Evolutionary conservation across 2,797 vertebrate species (phyloP).

Genomic region (Chelmon rostratus): DNA sequence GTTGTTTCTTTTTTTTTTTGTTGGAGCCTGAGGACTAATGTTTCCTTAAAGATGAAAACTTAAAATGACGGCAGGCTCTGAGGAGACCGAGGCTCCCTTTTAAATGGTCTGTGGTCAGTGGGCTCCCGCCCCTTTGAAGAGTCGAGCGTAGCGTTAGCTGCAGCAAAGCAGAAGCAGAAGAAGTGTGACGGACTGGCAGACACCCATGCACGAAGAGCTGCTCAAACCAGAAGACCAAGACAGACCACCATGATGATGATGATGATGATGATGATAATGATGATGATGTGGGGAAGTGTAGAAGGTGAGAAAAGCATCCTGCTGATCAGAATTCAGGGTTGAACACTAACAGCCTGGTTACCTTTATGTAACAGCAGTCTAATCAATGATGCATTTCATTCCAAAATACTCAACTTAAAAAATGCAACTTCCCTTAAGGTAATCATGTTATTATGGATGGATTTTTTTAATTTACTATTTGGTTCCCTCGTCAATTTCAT

Average conservation of each 20-base stretch:
- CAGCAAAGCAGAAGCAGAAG: conserved; percentile 32
- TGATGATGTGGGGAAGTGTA: conserved; percentile 49
- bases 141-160: conserved; percentile 5
- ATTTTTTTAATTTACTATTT: no score
- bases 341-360: background rate
- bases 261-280: conserved; percentile 50
- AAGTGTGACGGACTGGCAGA: background rate
- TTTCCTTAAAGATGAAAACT: background rate
- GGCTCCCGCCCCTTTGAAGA: conserved; percentile 45
- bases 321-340: conserved; percentile 61
- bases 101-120: conserved; percentile 5
- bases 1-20: no score
- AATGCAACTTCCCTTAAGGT: no score
- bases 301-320: conserved; percentile 37
- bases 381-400: background rate
- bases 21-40: background rate
- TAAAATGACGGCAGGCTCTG: no score
- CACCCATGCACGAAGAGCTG: conserved; percentile 55
- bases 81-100: conserved; percentile 28
- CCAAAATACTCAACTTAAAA: background rate
- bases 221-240: conserved; percentile 37
- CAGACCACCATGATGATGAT: background rate
- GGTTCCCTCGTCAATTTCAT: no score
- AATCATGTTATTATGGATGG: no score
- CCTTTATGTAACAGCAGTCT: background rate